Conservation (phyloP, 2,797 vertebrate genomes). For the Lemur catta region DNA sequence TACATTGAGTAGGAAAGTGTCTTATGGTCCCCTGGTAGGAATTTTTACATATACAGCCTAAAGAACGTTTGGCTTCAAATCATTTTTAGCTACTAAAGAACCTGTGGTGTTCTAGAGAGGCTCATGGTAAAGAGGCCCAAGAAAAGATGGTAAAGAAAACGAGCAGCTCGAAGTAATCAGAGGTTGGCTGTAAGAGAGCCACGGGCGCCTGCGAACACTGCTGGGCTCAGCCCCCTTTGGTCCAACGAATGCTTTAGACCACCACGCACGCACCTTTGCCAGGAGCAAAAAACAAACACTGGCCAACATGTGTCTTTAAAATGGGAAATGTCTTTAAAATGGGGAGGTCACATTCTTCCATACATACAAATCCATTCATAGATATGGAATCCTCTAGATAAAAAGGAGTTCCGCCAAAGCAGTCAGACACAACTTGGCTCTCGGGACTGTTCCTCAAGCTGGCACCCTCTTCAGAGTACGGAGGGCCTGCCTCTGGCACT, state of each 20-base stretch:
- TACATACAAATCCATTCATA: not conserved
- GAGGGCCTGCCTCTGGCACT: rapidly evolving
- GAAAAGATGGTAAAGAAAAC: not conserved
- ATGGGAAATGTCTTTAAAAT: not conserved
- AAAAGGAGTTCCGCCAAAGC: not conserved
- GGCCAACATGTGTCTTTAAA: not conserved
- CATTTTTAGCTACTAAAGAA: not conserved
- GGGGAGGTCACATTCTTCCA: not conserved
- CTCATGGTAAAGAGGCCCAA: not conserved
- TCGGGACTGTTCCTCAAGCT: rapidly evolving
- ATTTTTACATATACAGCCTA: not conserved
- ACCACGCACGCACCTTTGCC: not conserved
- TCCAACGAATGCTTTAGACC: not conserved
- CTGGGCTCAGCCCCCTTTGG: not conserved
- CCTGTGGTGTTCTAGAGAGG: not conserved
- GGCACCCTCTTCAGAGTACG: not conserved
- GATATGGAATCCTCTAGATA: not conserved
- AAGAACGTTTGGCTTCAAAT: not conserved
- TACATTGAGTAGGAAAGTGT: not conserved
- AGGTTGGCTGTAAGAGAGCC: not conserved
- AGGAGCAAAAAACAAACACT: not conserved
- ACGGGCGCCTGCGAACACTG: not conserved
- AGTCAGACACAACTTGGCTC: rapidly evolving
- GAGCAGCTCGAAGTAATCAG: not conserved
- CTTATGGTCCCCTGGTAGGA: not conserved